Evolutionary conservation across 2,113 vertebrate species (phyloP).

Genomic region (Nycticebus coucang): DNA sequence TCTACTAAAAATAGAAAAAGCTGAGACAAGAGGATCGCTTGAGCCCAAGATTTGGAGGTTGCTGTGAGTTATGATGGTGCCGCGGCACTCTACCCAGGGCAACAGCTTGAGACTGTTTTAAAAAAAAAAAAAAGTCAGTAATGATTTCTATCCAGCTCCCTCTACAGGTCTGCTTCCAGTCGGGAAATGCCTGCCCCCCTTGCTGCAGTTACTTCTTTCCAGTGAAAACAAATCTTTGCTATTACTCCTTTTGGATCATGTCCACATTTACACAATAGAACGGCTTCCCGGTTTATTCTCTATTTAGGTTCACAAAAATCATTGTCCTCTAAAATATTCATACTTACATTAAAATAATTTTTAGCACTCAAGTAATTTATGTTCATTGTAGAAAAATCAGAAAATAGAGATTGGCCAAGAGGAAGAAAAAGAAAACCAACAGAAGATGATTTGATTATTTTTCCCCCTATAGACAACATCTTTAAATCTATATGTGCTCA

Average conservation of each 20-base stretch:
- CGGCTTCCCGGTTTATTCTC: conserved; percentile 71
- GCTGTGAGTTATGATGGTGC: too few species aligned
- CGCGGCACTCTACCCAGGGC: too few species aligned
- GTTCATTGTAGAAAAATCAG: conserved; percentile 60
- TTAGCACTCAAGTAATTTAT: conserved; percentile 71
- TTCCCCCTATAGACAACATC: neutral
- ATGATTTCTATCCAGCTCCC: neutral
- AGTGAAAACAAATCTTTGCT: conserved; percentile 65
- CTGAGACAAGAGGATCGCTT: too few species aligned
- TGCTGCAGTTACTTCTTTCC: conserved; percentile 66
- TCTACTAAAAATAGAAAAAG: too few species aligned
- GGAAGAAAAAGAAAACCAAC: neutral
- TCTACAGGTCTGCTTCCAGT: conserved; percentile 8
- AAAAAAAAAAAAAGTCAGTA: neutral
- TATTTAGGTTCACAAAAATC: conserved; percentile 76
- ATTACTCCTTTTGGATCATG: conserved; percentile 60
- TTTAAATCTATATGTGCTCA: neutral
- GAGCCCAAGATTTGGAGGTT: too few species aligned
- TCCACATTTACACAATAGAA: conserved; percentile 35
- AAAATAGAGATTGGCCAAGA: conserved; percentile 33
- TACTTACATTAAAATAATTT: conserved; percentile 76
- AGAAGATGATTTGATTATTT: neutral
- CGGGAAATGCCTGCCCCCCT: conserved; percentile 39
- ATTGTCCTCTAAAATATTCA: conserved; percentile 76
- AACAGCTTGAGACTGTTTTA: too few species aligned